These are phyloP conservation scores for Oxystoma pomonae DNA, from an alignment of 2,888 invertebrate species.

Conservation along the genomic window DNA sequence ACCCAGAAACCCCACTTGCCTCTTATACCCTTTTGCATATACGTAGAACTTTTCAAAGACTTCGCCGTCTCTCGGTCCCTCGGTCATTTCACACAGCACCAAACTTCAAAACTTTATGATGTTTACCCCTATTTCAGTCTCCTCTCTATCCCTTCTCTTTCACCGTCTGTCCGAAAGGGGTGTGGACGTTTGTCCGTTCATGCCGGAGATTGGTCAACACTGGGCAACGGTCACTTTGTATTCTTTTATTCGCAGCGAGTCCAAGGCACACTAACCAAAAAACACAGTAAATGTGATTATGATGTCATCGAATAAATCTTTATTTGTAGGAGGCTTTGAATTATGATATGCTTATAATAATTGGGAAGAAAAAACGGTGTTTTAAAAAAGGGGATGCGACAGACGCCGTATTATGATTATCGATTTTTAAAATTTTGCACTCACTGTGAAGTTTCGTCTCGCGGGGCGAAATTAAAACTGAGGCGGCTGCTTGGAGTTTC, in stretches of 20 bases:
- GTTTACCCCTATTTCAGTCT: constrained; percentile 23
- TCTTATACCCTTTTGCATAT: no score
- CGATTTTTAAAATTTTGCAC: constrained; percentile 29
- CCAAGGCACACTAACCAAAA: constrained; percentile 30
- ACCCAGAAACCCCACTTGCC: no score
- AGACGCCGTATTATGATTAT: constrained; percentile 14
- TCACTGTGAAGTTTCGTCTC: constrained; percentile 29
- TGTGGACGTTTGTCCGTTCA: constrained; percentile 30
- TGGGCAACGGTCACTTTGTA: constrained; percentile 42
- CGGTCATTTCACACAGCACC: no score
- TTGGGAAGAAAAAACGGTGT: no score
- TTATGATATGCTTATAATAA: no score
- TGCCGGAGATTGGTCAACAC: constrained; percentile 36
- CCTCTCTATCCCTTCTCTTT: constrained; percentile 28
- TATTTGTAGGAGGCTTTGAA: no score
- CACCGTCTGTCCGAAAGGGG: constrained; percentile 32
- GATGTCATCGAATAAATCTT: no score
- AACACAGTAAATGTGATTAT: no score
- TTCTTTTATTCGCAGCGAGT: constrained; percentile 16
- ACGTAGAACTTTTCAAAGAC: no score
- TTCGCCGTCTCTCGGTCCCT: no score
- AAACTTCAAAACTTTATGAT: constrained; percentile 4
- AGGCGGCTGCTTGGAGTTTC: constrained; percentile 40
- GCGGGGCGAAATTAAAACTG: constrained; percentile 46
- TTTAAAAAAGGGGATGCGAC: no score